Conservation (phyloP, 2,113 vertebrate species). For the Romanogobio albipinnatus region DNA sequence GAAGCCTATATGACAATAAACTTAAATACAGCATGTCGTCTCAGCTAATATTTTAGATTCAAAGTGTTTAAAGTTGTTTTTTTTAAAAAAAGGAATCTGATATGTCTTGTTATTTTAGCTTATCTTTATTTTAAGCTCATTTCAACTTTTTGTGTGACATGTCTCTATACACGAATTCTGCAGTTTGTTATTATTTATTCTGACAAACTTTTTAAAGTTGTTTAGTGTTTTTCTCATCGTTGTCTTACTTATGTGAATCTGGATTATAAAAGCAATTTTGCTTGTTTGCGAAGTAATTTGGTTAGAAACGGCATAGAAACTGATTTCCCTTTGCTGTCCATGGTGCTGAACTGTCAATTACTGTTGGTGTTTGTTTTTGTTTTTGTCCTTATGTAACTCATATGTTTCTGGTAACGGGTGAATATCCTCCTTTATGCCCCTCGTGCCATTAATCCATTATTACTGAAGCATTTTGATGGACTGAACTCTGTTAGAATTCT, state of each 20-base stretch:
- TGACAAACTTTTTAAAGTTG: neutral
- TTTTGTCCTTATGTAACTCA: too few relatives aligned
- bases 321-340: neutral
- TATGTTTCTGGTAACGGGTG: too few relatives aligned
- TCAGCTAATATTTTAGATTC: neutral
- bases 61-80: neutral
- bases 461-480: too few relatives aligned
- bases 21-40: neutral
- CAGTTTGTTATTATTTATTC: neutral
- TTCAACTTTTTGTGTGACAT: neutral
- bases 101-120: neutral
- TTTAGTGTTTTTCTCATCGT: neutral
- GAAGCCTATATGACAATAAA: too few relatives aligned
- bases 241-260: neutral
- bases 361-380: too few relatives aligned
- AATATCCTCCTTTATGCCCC: too few relatives aligned
- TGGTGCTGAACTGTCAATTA: neutral
- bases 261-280: neutral
- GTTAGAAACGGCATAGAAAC: neutral
- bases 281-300: neutral
- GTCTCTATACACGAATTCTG: too few relatives aligned
- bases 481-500: too few relatives aligned
- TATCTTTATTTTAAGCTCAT: neutral
- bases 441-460: too few relatives aligned
- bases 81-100: neutral